Percentiles rank a stretch among this genome's conserved stretches.
Evolutionary conservation across 2,113 vertebrate species (phyloP).

Genomic region (Argyrosomus japonicus): DNA sequence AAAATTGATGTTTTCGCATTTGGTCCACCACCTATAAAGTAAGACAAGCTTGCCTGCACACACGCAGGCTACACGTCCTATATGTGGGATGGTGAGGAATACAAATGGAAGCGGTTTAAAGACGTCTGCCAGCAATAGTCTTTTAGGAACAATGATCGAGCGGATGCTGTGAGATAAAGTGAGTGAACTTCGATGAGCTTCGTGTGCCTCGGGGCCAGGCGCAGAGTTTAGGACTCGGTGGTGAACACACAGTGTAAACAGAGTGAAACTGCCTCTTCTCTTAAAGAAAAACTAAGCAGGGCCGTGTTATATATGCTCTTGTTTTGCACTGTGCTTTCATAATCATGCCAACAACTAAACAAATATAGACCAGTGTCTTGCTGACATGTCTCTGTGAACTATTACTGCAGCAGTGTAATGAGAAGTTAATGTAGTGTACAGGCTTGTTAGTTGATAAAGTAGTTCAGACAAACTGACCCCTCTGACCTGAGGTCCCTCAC

Average conservation of each 20-base stretch:
- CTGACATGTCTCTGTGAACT: conserved; percentile 9
- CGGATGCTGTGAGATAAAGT: not conserved
- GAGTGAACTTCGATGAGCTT: conserved; percentile 12
- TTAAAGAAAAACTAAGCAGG: not conserved
- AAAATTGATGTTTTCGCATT: conserved; percentile 46
- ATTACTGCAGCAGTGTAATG: conserved; percentile 22
- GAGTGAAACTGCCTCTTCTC: not conserved
- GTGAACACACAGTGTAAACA: not conserved
- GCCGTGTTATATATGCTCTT: not conserved
- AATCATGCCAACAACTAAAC: not conserved
- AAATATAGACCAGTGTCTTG: not conserved
- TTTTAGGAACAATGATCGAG: conserved; percentile 22
- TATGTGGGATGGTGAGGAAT: conserved; percentile 15
- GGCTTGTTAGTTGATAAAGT: conserved; percentile 47
- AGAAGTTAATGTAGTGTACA: conserved; percentile 26
- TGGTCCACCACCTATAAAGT: conserved; percentile 12
- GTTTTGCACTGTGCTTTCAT: not conserved
- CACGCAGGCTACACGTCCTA: not conserved
- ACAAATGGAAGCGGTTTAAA: conserved; percentile 25
- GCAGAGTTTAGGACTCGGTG: not conserved
- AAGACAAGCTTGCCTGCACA: not conserved
- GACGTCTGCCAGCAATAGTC: not conserved
- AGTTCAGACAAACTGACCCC: conserved; percentile 32
- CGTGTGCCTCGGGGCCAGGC: not conserved
- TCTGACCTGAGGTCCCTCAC: conserved; percentile 42